Evolutionary conservation across 2,888 invertebrate species (phyloP).

Genomic region (Herminia tarsipennalis): DNA sequence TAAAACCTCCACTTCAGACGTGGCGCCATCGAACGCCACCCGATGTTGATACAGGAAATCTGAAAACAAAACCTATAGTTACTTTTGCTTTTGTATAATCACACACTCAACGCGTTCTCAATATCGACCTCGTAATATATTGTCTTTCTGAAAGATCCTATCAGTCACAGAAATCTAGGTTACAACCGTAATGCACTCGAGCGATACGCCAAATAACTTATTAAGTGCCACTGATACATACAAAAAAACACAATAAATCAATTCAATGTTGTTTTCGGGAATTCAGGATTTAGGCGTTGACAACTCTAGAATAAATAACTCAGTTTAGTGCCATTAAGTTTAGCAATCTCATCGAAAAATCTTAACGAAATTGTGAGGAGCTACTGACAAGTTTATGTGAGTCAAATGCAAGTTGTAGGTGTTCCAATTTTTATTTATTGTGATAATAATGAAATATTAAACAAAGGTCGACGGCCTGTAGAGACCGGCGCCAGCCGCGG

Average conservation of each 20-base stretch:
- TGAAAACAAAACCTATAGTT: constrained; percentile 66
- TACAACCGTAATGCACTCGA: constrained; percentile 51
- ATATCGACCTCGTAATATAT: constrained; percentile 44
- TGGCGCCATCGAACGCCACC: constrained; percentile 90
- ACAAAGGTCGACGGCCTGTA: constrained; percentile 70
- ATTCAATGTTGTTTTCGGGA: constrained; percentile 26
- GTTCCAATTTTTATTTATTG: constrained; percentile 2
- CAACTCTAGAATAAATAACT: no score
- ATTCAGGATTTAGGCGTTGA: constrained; percentile 30
- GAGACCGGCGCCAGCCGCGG: constrained; percentile 66
- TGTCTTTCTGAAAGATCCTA: constrained; percentile 58
- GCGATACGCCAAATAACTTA: constrained; percentile 54
- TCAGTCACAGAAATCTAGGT: constrained; percentile 65
- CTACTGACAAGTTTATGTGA: not conserved
- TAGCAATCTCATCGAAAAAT: no score
- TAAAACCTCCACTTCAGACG: constrained; percentile 91
- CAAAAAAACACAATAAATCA: constrained; percentile 34
- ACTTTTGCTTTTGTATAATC: constrained; percentile 32
- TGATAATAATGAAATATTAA: constrained; percentile 27
- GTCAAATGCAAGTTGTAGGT: not conserved
- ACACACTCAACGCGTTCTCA: constrained; percentile 37
- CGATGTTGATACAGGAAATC: constrained; percentile 92
- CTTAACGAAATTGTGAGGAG: no score
- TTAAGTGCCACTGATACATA: constrained; percentile 38
- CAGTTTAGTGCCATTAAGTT: no score